Conservation (phyloP, 2,113 vertebrate species). For the Rhinoderma darwinii region DNA sequence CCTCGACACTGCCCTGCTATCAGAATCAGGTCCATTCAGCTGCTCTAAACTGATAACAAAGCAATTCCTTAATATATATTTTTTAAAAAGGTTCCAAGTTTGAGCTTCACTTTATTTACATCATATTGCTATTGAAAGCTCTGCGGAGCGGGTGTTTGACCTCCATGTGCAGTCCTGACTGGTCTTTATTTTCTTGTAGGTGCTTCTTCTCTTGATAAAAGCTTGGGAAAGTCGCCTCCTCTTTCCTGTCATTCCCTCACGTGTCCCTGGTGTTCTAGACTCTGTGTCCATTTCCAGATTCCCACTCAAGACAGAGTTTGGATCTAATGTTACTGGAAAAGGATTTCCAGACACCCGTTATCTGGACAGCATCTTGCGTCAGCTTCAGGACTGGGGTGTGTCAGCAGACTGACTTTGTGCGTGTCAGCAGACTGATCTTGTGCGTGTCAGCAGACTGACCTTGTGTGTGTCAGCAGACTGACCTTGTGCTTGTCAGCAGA, state of each 20-base stretch:
- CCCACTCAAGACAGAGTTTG: conserved; percentile 82
- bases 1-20: too few relatives aligned
- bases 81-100: too few relatives aligned
- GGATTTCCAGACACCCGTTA: conserved; percentile 76
- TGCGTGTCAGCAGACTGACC: too few relatives aligned
- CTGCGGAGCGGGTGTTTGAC: too few relatives aligned
- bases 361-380: conserved; percentile 71
- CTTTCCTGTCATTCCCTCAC: conserved; percentile 80
- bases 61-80: too few relatives aligned
- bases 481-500: too few relatives aligned
- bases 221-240: conserved; percentile 81
- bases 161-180: background rate
- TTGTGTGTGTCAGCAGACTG: too few relatives aligned
- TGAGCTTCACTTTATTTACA: too few relatives aligned
- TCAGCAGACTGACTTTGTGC: conserved; percentile 68
- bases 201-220: conserved; percentile 76
- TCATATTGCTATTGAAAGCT: too few relatives aligned
- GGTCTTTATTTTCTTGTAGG: conserved; percentile 63
- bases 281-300: conserved; percentile 82
- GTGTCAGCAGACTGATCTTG: too few relatives aligned
- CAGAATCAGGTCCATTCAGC: too few relatives aligned
- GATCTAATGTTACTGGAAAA: conserved; percentile 81
- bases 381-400: conserved; percentile 92
- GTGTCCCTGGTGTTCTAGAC: conserved; percentile 79
- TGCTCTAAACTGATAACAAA: too few relatives aligned